Percentiles rank a stretch among this genome's conserved stretches.
phyloP scores from a whole-genome alignment of 1,140 invertebrate genomes.

The Diachasma alloeum region DNA sequence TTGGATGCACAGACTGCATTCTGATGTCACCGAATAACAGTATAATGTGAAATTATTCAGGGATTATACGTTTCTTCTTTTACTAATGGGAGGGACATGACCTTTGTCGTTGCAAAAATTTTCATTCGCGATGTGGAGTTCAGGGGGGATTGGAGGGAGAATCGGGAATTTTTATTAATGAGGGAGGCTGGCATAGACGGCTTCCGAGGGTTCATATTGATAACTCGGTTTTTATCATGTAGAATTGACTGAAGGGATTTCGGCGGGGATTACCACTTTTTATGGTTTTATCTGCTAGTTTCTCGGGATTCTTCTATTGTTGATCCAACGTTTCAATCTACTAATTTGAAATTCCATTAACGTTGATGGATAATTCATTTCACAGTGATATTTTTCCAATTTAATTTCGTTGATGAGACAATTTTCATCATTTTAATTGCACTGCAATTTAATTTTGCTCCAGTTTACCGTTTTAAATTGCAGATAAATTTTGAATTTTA shows the following conservation, averaged over 20 bases:
- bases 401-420: not conserved
- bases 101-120: not conserved
- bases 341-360: not conserved
- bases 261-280: not conserved
- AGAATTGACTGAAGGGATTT: not conserved
- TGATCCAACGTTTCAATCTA: not conserved
- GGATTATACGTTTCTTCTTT: not conserved
- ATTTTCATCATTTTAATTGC: not conserved
- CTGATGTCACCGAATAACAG: not conserved
- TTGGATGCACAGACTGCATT: not conserved
- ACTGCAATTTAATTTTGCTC: too few relatives aligned
- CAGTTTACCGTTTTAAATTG: too few relatives aligned
- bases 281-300: not conserved
- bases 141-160: not conserved
- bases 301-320: not conserved
- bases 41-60: not conserved
- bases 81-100: not conserved
- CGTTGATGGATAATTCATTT: not conserved
- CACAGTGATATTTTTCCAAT: not conserved
- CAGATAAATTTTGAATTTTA: too few relatives aligned
- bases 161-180: not conserved
- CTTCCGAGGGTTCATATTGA: not conserved
- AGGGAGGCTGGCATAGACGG: not conserved
- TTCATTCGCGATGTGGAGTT: not conserved
- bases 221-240: not conserved